Evolutionary conservation across 2,797 vertebrate genomes (phyloP), one percentile per base, ranked within the genome.

Genomic region (Xiphorhynchus erythropygius): DNA sequence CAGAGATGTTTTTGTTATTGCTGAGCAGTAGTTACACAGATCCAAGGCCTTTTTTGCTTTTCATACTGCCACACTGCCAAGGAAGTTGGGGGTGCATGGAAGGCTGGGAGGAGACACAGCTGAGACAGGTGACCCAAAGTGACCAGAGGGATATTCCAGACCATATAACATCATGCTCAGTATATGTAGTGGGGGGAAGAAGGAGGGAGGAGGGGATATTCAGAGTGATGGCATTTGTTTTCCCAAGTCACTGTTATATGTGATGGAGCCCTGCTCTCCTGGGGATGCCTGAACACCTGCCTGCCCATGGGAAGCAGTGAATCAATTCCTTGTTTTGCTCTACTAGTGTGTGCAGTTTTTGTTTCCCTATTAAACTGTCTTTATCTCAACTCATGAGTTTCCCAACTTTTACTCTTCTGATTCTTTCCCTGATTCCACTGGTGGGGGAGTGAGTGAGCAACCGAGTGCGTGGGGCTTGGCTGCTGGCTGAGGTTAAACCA

Each of bases 41-140:
- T 37, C 28, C n/a, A 52, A 70, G n/a, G 57, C 44, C 37, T 64
- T 46, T 57, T 57, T n/a, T 57, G 17, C 57, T 77, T 50, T 62
- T 4, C 0, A 0, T 42, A n/a, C 41, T 28, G 35, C 70, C 13
- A 19, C 0, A 0, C 37, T 76, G 64, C 56, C 28, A 18, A 53
- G 53, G 59, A 37, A 17, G 16, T 24, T 65, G 13, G 24, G 53
- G 5, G 18, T 56, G 18, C 28, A 5, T 30, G 32, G 37, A 18
- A 44, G 6, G 13, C 0, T 70, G 49, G 23, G 42, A 37, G 28
- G 44, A 56, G 56, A 28, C 49, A 69, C 49, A 83, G 28, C 79
- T 44, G 49, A 63, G 24, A 44, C 17, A n/a, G 35, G 47, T 69
- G 70, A 69, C 27, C 35, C 63, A 63, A 49, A 49, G 27, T 55